Conservation (phyloP, 30 jellyfish, hydroid and myxozoan species). For the Aurelia sp. region DNA sequence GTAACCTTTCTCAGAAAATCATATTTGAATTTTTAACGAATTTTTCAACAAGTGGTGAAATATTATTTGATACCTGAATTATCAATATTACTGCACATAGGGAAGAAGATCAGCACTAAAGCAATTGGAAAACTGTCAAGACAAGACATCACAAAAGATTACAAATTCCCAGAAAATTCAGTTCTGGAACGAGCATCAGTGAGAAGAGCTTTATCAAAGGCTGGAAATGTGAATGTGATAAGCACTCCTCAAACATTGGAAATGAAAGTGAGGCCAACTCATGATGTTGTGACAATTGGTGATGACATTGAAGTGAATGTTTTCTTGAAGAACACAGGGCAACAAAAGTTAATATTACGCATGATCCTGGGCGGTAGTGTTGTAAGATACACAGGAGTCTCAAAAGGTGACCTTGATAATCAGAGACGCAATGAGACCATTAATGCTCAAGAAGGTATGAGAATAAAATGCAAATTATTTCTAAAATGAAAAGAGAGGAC, state of each 20-base stretch:
- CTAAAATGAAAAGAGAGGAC: too few relatives aligned
- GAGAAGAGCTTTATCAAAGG: constrained; percentile 74
- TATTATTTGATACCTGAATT: too few relatives aligned
- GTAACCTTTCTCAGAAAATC: too few relatives aligned
- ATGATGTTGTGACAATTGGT: constrained; percentile 68
- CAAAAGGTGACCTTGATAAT: constrained; percentile 55
- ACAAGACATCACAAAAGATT: constrained; percentile 80
- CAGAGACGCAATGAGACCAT: constrained; percentile 32
- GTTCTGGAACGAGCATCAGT: constrained; percentile 85
- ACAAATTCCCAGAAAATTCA: constrained; percentile 87
- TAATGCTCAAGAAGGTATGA: constrained; percentile 54
- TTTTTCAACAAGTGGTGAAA: too few relatives aligned
- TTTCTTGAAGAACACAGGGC: constrained; percentile 70
- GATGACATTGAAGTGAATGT: constrained; percentile 64
- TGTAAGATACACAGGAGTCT: constrained; percentile 86
- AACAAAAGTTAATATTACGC: constrained; percentile 35
- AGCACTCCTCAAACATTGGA: constrained; percentile 65
- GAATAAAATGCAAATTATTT: too few relatives aligned
- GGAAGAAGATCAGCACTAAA: constrained; percentile 87
- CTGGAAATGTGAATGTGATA: constrained; percentile 64
- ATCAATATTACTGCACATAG: constrained; percentile 10
- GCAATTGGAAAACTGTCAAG: constrained; percentile 79
- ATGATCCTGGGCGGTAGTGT: constrained; percentile 69
- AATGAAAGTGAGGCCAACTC: constrained; percentile 67
- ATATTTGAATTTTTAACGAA: too few relatives aligned